Conservation (phyloP, 2,113 vertebrate genomes). For the Microcebus murinus region DNA sequence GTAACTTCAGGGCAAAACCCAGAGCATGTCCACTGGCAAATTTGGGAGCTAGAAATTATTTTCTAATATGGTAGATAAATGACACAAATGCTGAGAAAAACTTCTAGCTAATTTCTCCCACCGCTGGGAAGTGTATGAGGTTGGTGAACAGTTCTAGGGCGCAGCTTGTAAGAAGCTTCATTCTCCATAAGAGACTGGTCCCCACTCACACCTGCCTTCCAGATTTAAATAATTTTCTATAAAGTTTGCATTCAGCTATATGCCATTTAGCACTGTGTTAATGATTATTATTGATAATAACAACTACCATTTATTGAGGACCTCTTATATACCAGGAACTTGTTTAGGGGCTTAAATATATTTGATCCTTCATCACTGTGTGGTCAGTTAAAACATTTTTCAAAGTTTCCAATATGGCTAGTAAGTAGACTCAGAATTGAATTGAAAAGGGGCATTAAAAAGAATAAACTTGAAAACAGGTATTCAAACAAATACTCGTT, state of each 20-base stretch:
- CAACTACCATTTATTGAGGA: background rate
- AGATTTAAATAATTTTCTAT: background rate
- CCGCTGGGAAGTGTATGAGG: background rate
- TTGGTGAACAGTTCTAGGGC: too few species aligned
- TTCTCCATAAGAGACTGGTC: background rate
- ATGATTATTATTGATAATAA: background rate
- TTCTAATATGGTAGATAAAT: conserved; percentile 60
- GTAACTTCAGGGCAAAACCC: conserved; percentile 53
- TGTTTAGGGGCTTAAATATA: background rate
- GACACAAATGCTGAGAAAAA: conserved; percentile 54
- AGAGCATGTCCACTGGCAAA: conserved; percentile 46
- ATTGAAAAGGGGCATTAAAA: background rate
- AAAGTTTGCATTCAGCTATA: background rate
- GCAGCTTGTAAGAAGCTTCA: background rate
- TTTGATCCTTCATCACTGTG: background rate
- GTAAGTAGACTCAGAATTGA: background rate
- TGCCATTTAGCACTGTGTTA: background rate
- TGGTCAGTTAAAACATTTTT: conserved; percentile 11
- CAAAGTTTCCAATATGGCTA: background rate
- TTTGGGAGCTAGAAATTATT: conserved; percentile 26
- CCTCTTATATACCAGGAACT: background rate
- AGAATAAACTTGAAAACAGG: background rate
- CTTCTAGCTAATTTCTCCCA: background rate
- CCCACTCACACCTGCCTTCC: background rate
- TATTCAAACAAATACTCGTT: background rate